Base-by-base conservation (phyloP, 2,888 invertebrate genomes). In the Nomada ruficornis region DNA sequence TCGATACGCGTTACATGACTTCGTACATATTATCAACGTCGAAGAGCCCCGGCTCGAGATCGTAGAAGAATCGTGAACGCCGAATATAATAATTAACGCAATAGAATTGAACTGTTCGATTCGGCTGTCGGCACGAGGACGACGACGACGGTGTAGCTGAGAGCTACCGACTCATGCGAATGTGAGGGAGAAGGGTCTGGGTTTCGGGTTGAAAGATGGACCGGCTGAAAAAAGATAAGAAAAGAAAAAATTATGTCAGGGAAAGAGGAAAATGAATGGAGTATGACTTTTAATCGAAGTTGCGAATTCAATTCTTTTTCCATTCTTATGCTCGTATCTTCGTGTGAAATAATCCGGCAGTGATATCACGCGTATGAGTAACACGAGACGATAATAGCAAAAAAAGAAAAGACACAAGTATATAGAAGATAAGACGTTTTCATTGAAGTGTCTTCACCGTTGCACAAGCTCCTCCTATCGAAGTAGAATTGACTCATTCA, bases 191-290 rank as follows among this genome's bases (percentile, higher is more conserved):
- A 95, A 95, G 79, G 95, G 95, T 93, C 95, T 94, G 88, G 95
- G 95, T 94, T 95, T 95, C 89, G 95, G 94, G 94, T 95, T 95
- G 94, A 95, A 95, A 93, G 95, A 94, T 93, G 94, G 94, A 93
- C 94, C 94, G 94, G 95, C 95, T 95, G 95, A 94, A 95, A 95
- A 92, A 94, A 94, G 95, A 95, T 94, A 93, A 94, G 93, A 91
- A 91, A 90, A 91, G 92, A 88, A 91, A 90, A 87, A 86, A 90
- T 92, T 92, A 91, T 90, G 88, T 76, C 73, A 75, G 76, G 85
- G 86, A 80, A 80, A 64, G 77, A 71, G 67, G 57, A 57, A 59
- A 52, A 65, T 59, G 52, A 62, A 59, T 64, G 70, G 18, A 52
- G 26, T n/a, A 68, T 63, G 78, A 63, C 29, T 70, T 67, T 68